Percentiles rank a stretch among this genome's conserved stretches.
These are phyloP conservation scores for Tachuris rubrigastra DNA, from an alignment of 2,113 vertebrate genomes.

Conservation along the genomic window DNA sequence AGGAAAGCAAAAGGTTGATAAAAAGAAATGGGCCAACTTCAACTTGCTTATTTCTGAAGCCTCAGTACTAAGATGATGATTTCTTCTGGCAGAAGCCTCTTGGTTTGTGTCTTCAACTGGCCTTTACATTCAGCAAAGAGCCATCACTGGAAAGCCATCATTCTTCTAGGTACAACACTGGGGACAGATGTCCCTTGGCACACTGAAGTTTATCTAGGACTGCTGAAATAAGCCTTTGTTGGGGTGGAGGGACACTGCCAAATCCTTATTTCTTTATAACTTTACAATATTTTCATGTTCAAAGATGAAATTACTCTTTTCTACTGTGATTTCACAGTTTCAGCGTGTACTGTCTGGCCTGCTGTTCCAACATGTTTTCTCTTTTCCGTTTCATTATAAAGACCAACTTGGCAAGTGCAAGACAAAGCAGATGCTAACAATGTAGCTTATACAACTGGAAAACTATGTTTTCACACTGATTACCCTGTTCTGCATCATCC, in stretches of 20 bases:
- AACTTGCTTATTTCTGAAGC: neutral
- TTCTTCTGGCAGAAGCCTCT: neutral
- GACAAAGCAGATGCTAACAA: conserved; percentile 93
- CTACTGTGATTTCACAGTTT: neutral
- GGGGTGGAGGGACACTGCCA: neutral
- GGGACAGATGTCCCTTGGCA: neutral
- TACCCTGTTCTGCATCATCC: conserved; percentile 90
- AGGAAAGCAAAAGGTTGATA: neutral
- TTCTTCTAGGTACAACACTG: neutral
- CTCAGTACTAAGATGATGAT: neutral
- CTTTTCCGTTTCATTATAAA: conserved; percentile 63
- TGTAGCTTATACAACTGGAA: conserved; percentile 89
- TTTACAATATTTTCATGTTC: neutral
- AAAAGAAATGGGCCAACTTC: neutral
- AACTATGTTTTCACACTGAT: conserved; percentile 89
- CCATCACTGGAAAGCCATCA: accelerated
- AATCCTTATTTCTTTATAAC: neutral
- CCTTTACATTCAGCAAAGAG: neutral
- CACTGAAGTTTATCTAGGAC: neutral
- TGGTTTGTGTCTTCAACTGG: neutral
- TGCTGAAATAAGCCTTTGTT: neutral
- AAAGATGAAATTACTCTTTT: neutral
- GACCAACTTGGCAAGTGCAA: conserved; percentile 94
- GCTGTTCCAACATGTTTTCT: conserved; percentile 5
- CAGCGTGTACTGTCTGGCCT: neutral